A percentile compares a stretch with the other conserved stretches of the same genome.
These are phyloP conservation scores for Platyura marginata DNA, from an alignment of 1,140 invertebrate genomes.

Conservation along the genomic window DNA sequence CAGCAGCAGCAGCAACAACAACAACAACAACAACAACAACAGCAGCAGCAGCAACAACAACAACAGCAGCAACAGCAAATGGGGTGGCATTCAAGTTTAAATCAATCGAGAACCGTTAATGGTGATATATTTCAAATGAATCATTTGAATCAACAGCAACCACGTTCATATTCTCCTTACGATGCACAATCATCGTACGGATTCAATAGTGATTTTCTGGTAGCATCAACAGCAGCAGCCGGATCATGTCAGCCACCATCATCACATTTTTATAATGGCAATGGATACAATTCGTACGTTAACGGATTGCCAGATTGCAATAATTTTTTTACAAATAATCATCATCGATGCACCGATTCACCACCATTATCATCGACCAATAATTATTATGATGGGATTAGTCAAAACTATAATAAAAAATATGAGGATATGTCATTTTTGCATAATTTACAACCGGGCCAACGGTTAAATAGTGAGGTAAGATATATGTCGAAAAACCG, in stretches of 20 bases:
- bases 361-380: conserved; percentile 9
- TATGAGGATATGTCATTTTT: conserved; percentile 29
- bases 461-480: conserved; percentile 33
- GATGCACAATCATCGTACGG: neutral
- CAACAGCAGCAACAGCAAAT: conserved; percentile 1
- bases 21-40: neutral
- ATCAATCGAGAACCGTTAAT: neutral
- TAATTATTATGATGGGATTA: conserved; percentile 18
- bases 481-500: too few species aligned
- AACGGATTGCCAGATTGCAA: neutral
- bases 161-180: neutral
- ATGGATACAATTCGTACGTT: neutral
- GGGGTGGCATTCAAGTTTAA: neutral
- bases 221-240: conserved; percentile 3
- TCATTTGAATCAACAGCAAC: neutral
- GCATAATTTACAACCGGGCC: conserved; percentile 29
- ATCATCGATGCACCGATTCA: conserved; percentile 20
- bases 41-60: neutral
- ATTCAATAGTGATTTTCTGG: conserved; percentile 8
- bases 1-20: conserved; percentile 1
- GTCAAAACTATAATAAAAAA: conserved; percentile 14
- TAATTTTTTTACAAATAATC: conserved; percentile 11
- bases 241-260: neutral
- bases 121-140: neutral
- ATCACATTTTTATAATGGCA: neutral